Percentiles rank a stretch among this genome's conserved stretches.
phyloP scores from a whole-genome alignment of 2,113 vertebrate species.

The Noctilio leporinus region DNA sequence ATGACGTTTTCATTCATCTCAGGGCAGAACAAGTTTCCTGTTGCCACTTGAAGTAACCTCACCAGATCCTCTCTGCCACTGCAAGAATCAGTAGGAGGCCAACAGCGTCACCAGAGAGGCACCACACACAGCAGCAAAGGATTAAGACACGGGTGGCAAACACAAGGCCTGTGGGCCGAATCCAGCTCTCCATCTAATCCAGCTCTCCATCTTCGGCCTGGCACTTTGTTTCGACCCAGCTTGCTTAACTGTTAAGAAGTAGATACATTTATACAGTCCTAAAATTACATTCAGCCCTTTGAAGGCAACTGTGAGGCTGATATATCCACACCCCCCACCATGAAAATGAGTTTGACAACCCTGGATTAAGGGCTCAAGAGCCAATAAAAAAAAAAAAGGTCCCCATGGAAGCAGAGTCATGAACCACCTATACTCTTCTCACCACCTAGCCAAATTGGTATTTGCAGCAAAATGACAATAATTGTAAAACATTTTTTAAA shows the following conservation, averaged over 20 bases:
- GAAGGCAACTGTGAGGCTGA: no score
- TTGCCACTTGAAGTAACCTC: neutral
- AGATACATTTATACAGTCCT: no score
- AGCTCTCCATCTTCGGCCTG: no score
- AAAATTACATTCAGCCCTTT: no score
- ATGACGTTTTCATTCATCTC: neutral
- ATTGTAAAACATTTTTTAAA: neutral
- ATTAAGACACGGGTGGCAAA: no score
- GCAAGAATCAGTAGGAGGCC: neutral
- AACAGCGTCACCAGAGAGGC: neutral
- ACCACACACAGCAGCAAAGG: neutral
- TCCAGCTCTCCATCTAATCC: no score
- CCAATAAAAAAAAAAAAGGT: neutral
- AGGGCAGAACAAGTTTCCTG: neutral
- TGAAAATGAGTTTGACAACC: no score
- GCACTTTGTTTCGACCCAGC: no score
- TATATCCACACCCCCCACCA: no score
- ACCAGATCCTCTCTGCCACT: neutral
- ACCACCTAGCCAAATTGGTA: neutral
- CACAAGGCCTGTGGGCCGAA: no score
- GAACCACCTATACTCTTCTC: neutral
- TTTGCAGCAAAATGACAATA: neutral
- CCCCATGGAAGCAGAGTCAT: neutral
- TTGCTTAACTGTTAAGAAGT: no score
- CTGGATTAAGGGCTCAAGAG: neutral